A percentile compares a stretch with the other conserved stretches of the same genome.
phyloP scores from a whole-genome alignment of 2,113 vertebrate genomes.

The Herpetotheres cachinnans region DNA sequence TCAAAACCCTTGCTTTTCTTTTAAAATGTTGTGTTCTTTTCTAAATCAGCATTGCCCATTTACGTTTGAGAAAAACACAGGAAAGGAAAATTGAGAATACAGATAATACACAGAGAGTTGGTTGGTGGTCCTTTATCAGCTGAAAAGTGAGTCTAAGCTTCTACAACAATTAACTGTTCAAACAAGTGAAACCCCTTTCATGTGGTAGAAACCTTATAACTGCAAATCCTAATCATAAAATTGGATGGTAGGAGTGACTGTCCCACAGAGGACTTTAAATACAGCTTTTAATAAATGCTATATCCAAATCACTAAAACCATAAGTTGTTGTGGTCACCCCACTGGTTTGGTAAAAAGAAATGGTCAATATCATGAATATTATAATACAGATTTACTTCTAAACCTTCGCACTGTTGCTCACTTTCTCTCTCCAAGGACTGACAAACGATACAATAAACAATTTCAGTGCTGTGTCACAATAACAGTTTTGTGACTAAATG shows the following conservation, averaged over 20 bases:
- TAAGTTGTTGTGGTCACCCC: background rate
- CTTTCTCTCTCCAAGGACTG: background rate
- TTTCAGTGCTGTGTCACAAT: background rate
- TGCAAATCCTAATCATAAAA: constrained; percentile 37
- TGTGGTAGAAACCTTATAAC: constrained; percentile 46
- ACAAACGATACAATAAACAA: background rate
- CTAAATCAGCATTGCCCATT: background rate
- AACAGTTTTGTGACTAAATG: background rate
- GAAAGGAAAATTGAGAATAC: background rate
- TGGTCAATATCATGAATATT: constrained; percentile 6
- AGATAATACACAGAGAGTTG: background rate
- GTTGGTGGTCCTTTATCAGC: background rate
- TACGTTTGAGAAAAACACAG: background rate
- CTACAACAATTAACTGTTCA: constrained; percentile 18
- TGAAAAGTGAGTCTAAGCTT: background rate
- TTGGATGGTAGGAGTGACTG: background rate
- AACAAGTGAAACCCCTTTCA: constrained; percentile 3
- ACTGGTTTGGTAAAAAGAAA: background rate
- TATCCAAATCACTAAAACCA: background rate
- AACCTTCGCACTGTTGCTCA: background rate
- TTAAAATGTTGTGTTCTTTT: background rate
- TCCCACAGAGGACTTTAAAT: constrained; percentile 13
- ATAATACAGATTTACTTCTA: background rate
- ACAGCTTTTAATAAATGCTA: constrained; percentile 10
- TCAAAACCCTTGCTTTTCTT: background rate